phyloP scores from a whole-genome alignment of 2,888 invertebrate species.

The Campoplex nolae region DNA sequence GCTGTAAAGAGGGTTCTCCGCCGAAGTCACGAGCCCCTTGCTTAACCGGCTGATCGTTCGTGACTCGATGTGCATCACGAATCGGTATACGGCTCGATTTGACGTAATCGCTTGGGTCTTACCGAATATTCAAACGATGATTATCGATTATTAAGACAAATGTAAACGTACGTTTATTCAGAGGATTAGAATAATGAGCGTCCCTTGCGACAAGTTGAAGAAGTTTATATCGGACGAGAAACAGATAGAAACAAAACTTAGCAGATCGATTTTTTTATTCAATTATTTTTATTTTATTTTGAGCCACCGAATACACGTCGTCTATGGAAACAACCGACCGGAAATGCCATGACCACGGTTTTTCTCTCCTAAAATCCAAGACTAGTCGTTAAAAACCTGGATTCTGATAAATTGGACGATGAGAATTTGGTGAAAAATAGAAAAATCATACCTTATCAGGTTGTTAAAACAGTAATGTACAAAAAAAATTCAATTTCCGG shows the following conservation, averaged over 20 bases:
- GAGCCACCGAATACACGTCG: no score
- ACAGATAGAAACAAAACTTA: slow-evolving; percentile 2
- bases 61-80: slow-evolving; percentile 48
- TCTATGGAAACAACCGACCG: no score
- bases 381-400: no score
- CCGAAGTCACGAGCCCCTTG: slow-evolving; percentile 18
- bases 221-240: slow-evolving; percentile 44
- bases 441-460: no score
- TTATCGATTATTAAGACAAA: not conserved
- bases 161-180: not conserved
- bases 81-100: slow-evolving; percentile 34
- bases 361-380: no score
- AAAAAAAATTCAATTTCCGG: no score
- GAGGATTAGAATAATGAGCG: not conserved
- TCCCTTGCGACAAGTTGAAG: slow-evolving; percentile 10
- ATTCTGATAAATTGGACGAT: no score
- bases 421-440: no score
- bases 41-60: slow-evolving; percentile 41
- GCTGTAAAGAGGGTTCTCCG: slow-evolving; percentile 5
- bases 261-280: slow-evolving; percentile 3
- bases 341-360: no score
- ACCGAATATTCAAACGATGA: slow-evolving; percentile 36
- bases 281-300: no score
- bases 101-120: slow-evolving; percentile 41
- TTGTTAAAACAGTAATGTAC: no score